Conservation (phyloP, 2,113 vertebrate species). For the Tenrec ecaudatus region DNA sequence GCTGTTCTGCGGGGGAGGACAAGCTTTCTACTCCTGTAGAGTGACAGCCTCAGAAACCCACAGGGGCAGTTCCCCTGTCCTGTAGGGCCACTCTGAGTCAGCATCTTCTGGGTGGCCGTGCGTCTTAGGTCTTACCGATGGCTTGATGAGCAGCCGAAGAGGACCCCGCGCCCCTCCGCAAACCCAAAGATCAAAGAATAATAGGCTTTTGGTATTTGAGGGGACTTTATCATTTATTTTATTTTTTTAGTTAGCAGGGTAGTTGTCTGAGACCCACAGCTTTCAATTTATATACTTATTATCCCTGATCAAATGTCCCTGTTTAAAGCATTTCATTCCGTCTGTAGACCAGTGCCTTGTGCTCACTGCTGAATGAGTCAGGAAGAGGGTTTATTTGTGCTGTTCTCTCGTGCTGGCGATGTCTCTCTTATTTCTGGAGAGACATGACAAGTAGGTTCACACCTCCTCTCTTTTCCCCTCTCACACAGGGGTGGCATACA, state of each 20-base stretch:
- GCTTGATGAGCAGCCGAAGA: background rate
- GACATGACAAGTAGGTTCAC: background rate
- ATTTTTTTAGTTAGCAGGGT: background rate
- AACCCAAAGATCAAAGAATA: background rate
- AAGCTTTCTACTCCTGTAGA: too few relatives aligned
- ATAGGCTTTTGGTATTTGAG: background rate
- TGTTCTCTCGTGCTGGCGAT: background rate
- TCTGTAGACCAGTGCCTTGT: background rate
- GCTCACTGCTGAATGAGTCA: background rate
- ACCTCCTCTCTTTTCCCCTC: constrained; percentile 22
- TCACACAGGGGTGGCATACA: constrained; percentile 95
- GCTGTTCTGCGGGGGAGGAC: too few relatives aligned
- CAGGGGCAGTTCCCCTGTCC: too few relatives aligned
- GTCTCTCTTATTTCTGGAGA: background rate
- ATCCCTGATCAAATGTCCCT: background rate
- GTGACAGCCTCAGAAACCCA: too few relatives aligned
- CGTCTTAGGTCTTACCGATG: background rate
- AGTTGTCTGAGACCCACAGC: background rate
- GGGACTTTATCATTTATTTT: background rate
- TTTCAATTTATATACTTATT: background rate
- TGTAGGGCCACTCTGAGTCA: too few relatives aligned
- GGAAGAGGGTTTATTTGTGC: background rate
- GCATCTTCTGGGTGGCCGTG: too few relatives aligned
- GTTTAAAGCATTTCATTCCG: background rate
- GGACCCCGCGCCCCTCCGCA: background rate